Percentiles rank a stretch among this genome's conserved stretches.
Conservation (phyloP, 2,113 vertebrate species). For the Eudyptes chrysolophus region DNA sequence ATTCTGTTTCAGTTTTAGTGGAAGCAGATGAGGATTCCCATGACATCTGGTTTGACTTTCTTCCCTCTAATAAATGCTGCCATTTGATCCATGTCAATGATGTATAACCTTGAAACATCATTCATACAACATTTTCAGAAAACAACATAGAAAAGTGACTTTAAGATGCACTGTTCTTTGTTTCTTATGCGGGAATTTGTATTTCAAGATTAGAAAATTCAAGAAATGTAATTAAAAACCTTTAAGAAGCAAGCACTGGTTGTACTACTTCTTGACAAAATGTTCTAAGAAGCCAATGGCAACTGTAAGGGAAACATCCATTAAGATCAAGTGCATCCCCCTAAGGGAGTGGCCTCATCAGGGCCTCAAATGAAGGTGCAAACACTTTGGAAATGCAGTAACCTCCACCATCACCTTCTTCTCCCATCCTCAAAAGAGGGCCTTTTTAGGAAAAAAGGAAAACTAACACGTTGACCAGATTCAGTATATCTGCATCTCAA, state of each 20-base stretch:
- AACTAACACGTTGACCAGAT: background rate
- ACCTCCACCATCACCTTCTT: background rate
- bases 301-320: background rate
- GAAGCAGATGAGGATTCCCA: slow-evolving; percentile 48
- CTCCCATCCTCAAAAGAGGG: background rate
- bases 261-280: background rate
- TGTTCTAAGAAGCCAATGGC: background rate
- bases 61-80: slow-evolving; percentile 19
- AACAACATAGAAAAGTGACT: background rate
- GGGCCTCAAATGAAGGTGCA: background rate
- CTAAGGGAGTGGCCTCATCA: background rate
- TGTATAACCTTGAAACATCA: background rate
- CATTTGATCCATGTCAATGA: slow-evolving; percentile 9
- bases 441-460: background rate
- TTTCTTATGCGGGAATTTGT: background rate
- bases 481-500: background rate
- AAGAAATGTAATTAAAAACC: background rate
- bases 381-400: background rate
- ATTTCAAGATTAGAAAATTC: background rate
- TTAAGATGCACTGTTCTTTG: background rate
- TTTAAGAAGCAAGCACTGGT: background rate
- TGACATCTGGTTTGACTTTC: slow-evolving; percentile 56
- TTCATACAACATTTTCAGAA: background rate
- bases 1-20: slow-evolving; percentile 43
- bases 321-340: background rate